Evolutionary conservation across 2,888 invertebrate genomes (phyloP), one percentile per base, ranked within the genome.

Genomic region (Atherix ibis): DNA sequence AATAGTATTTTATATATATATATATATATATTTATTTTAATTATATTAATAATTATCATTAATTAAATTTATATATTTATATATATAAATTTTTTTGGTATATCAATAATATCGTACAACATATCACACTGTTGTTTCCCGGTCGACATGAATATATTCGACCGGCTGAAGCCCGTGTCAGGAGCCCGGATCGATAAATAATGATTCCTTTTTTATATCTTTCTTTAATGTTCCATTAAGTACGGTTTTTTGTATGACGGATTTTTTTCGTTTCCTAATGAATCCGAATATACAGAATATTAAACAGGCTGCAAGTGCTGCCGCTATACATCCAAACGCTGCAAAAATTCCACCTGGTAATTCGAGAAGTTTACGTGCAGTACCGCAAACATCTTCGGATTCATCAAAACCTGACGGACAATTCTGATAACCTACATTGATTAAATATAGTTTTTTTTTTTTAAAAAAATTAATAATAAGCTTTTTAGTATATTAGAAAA

Each of bases 101-200:
- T n/a, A 22, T 22, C 10, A 22, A 22, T 32, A 37, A 40, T 32
- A 32, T 40, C 41, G 40, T 42, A 52, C 50, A 53, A 56, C 61
- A 61, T 58, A 60, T 79, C 76, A 83, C 71, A 88, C 87, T 52
- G 87, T 87, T 59, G 87, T 87, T 68, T 87, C 87, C 62, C 85
- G 78, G 67, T 88, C 87, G 67, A 87, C 82, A 65, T 85, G 84
- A 58, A 87, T 87, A 64, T 81, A 87, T 63, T 87, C 87, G 71
- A 87, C 85, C 70, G 82, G 78, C 68, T 82, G 78, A 59, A 75
- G 74, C 64, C 81, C 81, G 53, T 84, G 85, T 87, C 87, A 87
- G 73, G 87, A 85, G 52, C 72, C 68, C 18, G 71, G 67, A 45
- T 62, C 61, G 22, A 60, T 54, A 45, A 54, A 62, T 22, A 62